phyloP scores from a whole-genome alignment of 2,888 invertebrate species.

The Agonopterix arenella region DNA sequence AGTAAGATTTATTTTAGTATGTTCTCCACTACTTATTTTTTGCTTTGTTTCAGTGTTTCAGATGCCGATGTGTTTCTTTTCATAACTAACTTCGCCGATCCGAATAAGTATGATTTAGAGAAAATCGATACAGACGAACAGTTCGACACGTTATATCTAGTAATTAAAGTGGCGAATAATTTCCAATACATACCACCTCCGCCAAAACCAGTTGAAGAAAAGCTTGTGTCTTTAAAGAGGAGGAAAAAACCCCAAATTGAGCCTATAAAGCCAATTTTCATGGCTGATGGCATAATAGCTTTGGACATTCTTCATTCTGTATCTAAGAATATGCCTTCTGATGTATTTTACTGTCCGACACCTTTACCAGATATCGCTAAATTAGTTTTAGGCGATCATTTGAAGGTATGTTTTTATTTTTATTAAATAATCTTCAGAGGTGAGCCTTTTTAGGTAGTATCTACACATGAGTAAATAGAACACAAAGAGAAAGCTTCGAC shows the following conservation, averaged over 20 bases:
- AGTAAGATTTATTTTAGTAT: no score
- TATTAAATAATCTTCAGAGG: no score
- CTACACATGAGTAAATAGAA: no score
- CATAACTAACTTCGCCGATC: conserved; percentile 48
- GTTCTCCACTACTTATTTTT: conserved; percentile 3
- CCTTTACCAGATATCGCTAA: conserved; percentile 38
- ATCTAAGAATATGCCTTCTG: conserved; percentile 39
- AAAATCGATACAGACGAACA: conserved; percentile 29
- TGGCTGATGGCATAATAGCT: conserved; percentile 53
- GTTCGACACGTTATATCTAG: conserved; percentile 48
- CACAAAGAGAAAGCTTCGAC: no score
- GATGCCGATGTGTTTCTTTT: conserved; percentile 61
- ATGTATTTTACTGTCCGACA: conserved; percentile 45
- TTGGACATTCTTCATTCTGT: conserved; percentile 46
- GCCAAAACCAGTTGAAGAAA: conserved; percentile 7
- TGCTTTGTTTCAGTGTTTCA: conserved; percentile 30
- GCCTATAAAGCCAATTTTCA: conserved; percentile 36
- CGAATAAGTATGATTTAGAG: conserved; percentile 38
- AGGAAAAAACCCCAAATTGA: conserved; percentile 6
- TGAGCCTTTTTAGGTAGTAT: no score
- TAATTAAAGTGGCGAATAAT: conserved; percentile 49
- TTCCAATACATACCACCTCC: conserved; percentile 17
- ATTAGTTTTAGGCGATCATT: conserved; percentile 38
- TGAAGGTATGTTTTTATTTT: conserved; percentile 1
- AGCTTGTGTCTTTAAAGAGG: conserved; percentile 7